phyloP scores from a whole-genome alignment of 2,113 vertebrate species.

The Tetrax tetrax region DNA sequence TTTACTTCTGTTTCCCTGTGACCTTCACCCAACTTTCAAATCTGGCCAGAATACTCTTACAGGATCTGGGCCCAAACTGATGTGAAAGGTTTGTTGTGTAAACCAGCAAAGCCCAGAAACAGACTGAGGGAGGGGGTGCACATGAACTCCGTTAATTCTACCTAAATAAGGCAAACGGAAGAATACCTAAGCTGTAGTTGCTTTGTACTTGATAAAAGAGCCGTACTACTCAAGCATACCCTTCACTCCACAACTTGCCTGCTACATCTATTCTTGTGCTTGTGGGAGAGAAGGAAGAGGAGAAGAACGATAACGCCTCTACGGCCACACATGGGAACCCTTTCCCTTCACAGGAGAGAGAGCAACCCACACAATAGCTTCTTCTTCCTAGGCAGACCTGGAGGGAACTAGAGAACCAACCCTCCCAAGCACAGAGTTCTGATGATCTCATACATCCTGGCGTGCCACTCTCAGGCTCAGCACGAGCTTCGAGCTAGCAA shows the following conservation, averaged over 20 bases:
- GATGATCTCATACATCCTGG: not conserved
- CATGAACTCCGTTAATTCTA: not conserved
- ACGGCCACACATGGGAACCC: not conserved
- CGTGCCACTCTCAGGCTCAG: fast-evolving
- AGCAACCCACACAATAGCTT: not conserved
- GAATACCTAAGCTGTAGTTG: not conserved
- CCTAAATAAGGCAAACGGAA: not conserved
- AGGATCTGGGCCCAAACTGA: not conserved
- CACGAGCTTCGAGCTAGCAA: fast-evolving
- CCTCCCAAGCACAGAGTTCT: not conserved
- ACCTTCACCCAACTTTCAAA: not conserved
- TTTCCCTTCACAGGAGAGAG: not conserved
- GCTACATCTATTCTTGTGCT: not conserved
- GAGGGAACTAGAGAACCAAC: not conserved
- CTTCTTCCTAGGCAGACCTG: not conserved
- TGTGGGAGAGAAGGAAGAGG: not conserved
- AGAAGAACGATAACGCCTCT: not conserved
- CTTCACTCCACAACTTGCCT: not conserved
- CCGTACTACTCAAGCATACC: not conserved
- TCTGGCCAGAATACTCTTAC: not conserved
- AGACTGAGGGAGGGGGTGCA: not conserved
- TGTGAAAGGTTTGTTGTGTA: not conserved
- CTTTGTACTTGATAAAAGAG: not conserved
- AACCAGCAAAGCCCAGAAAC: not conserved
- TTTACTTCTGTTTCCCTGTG: not conserved